Base-by-base conservation (phyloP, 2,888 invertebrate species). In the Habrosyne pyritoides region DNA sequence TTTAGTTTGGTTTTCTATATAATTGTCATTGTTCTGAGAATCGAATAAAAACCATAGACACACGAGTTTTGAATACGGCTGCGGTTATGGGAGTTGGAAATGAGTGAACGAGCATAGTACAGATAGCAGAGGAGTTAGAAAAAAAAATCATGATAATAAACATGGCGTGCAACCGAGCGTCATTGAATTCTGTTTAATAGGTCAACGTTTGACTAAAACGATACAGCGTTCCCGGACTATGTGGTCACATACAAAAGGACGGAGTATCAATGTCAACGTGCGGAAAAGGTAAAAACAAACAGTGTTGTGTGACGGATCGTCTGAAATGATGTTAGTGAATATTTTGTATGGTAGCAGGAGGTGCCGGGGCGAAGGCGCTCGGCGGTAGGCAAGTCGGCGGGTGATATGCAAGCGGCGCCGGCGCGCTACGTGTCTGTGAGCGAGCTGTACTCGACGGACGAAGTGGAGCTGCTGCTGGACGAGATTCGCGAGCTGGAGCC, bases 401-500 rank as follows among this genome's bases (percentile, higher is more conserved):
- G 81, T 87, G 91, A 85, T 85, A 90, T 89, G 91, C 89, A 86
- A 83, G 90, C 89, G 86, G 91, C 86, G 84, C 89, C 90, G 87
- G 83, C 91, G 86, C 89, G 91, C 89, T 89, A 90, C 89, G 89
- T 89, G 84, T 93, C 93, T 69, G 91, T 93, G 84, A 91, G 91
- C 84, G 92, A 93, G 86, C 85, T 93, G 82, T 93, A 93, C 78
- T 87, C 91, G 71, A 87, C 91, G 59, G 93, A 93, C 93, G 93
- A 93, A 77, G 93, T 93, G 91, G 93, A 92, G 89, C 90, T 93
- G 84, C 77, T 93, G 78, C 79, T 93, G 79, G 93, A 93, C 82
- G 93, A 93, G 83, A 93, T 93, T 64, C 81, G 93, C 67, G 92
- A 91, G 80, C 89, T 93, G 88, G 93, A 93, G 88, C 92, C 91